Evolutionary conservation across 1,140 invertebrate genomes (phyloP).

Genomic region (Anagrus nilaparvatae): DNA sequence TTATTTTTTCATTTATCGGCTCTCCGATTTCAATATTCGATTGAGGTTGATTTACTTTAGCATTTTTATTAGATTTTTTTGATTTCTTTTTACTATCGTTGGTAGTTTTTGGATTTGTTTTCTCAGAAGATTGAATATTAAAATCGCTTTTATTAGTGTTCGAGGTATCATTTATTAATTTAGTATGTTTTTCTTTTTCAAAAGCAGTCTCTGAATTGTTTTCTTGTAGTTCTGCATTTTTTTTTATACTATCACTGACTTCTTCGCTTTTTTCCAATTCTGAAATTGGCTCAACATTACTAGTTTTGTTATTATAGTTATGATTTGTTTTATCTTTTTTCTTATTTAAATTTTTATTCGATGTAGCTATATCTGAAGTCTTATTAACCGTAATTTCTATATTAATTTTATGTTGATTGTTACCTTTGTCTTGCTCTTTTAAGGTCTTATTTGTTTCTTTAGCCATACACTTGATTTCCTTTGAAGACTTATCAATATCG

Average conservation of each 20-base stretch:
- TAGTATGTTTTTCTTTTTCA: no score
- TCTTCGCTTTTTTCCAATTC: slow-evolving; percentile 1
- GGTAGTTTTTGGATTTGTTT: not conserved
- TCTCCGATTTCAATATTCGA: slow-evolving; percentile 2
- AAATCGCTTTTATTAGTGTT: not conserved
- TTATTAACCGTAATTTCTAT: slow-evolving; percentile 17
- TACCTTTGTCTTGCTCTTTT: no score
- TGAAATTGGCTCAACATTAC: not conserved
- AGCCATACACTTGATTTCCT: slow-evolving; percentile 46
- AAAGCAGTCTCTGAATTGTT: no score
- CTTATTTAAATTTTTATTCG: not conserved
- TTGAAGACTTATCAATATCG: slow-evolving; percentile 51
- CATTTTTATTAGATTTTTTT: slow-evolving; percentile 2
- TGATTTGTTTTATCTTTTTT: no score
- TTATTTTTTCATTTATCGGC: no score
- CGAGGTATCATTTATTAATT: not conserved
- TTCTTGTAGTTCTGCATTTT: no score
- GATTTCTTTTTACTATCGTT: not conserved
- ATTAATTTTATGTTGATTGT: slow-evolving; percentile 17
- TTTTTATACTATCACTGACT: not conserved
- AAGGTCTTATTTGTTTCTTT: slow-evolving; percentile 30
- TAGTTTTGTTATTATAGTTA: no score
- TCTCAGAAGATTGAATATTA: not conserved
- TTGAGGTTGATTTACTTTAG: slow-evolving; percentile 5
- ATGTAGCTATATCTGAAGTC: not conserved